Conservation (phyloP, 1,140 invertebrate species). For the Orussus abietinus region DNA sequence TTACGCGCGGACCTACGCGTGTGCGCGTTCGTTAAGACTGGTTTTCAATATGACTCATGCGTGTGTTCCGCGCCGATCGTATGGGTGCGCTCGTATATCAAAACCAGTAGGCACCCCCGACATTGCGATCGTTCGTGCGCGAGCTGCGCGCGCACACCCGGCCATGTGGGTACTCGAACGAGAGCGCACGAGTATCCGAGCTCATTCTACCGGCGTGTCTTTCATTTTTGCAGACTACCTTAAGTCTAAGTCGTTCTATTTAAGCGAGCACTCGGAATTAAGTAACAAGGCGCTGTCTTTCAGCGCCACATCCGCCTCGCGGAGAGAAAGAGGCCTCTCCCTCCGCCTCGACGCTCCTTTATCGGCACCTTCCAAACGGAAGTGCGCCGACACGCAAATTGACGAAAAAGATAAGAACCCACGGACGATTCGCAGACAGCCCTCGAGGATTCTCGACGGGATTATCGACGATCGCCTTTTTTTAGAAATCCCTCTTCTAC, state of each 20-base stretch:
- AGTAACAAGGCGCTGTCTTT: conserved; percentile 45
- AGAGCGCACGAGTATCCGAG: conserved; percentile 11
- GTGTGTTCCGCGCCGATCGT: conserved; percentile 35
- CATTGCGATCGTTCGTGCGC: conserved; percentile 36
- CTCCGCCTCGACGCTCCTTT: no score
- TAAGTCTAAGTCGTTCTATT: conserved; percentile 46
- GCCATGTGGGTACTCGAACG: conserved; percentile 1
- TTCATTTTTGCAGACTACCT: conserved; percentile 45
- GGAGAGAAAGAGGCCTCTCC: no score
- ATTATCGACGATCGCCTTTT: no score
- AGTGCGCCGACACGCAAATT: no score
- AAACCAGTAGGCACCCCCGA: conserved; percentile 52
- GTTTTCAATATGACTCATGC: conserved; percentile 46
- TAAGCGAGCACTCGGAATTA: conserved; percentile 45
- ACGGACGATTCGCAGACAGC: no score
- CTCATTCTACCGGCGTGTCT: conserved; percentile 27
- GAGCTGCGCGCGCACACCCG: neutral
- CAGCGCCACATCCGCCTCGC: conserved; percentile 40
- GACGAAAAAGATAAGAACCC: no score
- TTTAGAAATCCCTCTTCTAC: no score
- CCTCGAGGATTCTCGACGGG: no score
- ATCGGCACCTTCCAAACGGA: no score
- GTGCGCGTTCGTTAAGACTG: conserved; percentile 31
- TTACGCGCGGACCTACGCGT: conserved; percentile 3
- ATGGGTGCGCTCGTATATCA: conserved; percentile 51